phyloP scores from a whole-genome alignment of 2,797 vertebrate species.

The Apogon hyalosoma region DNA sequence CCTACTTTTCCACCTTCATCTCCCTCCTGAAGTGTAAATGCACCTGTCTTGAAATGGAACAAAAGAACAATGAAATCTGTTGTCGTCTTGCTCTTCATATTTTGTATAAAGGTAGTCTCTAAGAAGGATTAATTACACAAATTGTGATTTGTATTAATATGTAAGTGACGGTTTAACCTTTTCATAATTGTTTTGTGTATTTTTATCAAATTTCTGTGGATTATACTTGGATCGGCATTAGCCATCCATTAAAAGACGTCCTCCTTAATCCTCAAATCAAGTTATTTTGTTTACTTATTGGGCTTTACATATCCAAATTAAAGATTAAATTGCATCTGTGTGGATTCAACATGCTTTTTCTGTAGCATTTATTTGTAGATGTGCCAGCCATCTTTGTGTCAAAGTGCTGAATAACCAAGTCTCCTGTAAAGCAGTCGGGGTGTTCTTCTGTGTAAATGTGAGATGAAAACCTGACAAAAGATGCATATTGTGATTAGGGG shows the following conservation, averaged over 20 bases:
- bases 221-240: background rate
- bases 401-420: too few relatives aligned
- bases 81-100: background rate
- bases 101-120: background rate
- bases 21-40: conserved; percentile 1
- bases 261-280: background rate
- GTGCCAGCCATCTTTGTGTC: too few relatives aligned
- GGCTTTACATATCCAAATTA: background rate
- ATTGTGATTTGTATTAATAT: too few relatives aligned
- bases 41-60: background rate
- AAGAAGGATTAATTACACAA: too few relatives aligned
- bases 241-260: background rate
- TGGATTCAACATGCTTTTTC: too few relatives aligned
- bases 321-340: background rate
- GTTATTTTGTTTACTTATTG: background rate
- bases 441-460: too few relatives aligned
- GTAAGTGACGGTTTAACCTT: background rate
- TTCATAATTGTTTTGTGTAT: background rate
- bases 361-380: too few relatives aligned
- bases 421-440: too few relatives aligned
- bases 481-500: too few relatives aligned
- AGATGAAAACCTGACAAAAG: too few relatives aligned
- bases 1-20: background rate
- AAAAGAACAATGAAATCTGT: background rate
- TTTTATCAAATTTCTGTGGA: background rate